Evolutionary conservation across 1,140 invertebrate species (phyloP).

Genomic region (Drosophila bocqueti): DNA sequence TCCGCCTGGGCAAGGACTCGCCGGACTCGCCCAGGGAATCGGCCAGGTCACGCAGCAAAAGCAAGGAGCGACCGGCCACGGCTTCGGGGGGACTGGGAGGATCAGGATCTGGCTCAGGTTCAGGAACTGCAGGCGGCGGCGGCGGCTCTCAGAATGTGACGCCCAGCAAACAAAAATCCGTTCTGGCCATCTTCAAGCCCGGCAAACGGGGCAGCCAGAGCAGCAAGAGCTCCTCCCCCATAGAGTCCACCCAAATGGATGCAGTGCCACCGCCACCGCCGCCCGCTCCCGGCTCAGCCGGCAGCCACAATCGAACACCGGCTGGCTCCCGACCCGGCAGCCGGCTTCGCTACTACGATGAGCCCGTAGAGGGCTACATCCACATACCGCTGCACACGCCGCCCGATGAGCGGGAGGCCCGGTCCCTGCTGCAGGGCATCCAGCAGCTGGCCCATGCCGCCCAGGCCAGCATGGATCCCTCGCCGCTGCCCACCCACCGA

Average conservation of each 20-base stretch:
- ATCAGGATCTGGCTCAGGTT: background rate
- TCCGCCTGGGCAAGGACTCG: constrained; percentile 86
- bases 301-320: constrained; percentile 58
- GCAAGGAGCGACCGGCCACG: constrained; percentile 86
- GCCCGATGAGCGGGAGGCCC: constrained; percentile 87
- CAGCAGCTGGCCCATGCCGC: constrained; percentile 66
- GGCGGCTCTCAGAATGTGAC: constrained; percentile 85
- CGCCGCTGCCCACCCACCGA: constrained; percentile 53
- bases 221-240: constrained; percentile 84
- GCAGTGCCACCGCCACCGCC: constrained; percentile 56
- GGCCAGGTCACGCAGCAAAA: constrained; percentile 88
- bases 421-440: constrained; percentile 70
- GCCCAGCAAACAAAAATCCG: constrained; percentile 88
- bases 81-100: constrained; percentile 18
- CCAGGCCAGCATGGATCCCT: constrained; percentile 47
- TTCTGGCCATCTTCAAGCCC: constrained; percentile 88
- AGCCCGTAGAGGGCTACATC: constrained; percentile 87
- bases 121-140: background rate
- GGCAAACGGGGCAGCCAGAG: constrained; percentile 84
- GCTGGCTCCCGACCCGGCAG: constrained; percentile 66
- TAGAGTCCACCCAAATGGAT: constrained; percentile 52
- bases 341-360: constrained; percentile 87
- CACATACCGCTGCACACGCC: constrained; percentile 89
- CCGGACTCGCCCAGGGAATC: constrained; percentile 78
- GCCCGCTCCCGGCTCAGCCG: constrained; percentile 41